A percentile compares a stretch with the other conserved stretches of the same genome.
phyloP scores from a whole-genome alignment of 2,797 vertebrate species.

The Clamator glandarius region DNA sequence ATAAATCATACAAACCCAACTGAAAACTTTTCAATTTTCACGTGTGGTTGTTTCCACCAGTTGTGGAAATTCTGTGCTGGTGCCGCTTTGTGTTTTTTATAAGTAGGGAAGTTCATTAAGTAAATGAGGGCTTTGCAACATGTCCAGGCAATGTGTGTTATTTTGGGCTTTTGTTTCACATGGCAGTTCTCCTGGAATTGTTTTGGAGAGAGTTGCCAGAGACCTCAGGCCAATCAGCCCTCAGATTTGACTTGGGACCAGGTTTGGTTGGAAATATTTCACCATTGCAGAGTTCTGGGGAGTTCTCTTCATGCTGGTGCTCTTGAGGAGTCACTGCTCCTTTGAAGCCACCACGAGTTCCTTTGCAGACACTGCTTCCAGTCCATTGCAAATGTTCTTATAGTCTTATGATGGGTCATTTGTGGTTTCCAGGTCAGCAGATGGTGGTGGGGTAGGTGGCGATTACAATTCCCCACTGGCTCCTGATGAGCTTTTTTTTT shows the following conservation, averaged over 20 bases:
- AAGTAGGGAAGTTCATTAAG: constrained; percentile 15
- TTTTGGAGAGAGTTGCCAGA: constrained; percentile 46
- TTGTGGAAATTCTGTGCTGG: constrained; percentile 19
- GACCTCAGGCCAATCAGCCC: not conserved
- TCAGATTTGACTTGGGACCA: not conserved
- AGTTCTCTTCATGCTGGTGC: not conserved
- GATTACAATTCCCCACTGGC: not conserved
- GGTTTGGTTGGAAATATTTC: not conserved
- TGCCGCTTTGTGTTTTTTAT: not conserved
- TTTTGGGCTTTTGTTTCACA: not conserved
- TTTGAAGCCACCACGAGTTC: not conserved
- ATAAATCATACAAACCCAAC: not conserved
- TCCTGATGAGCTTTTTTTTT: not conserved
- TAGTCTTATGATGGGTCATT: not conserved
- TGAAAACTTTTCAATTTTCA: not conserved
- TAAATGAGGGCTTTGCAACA: constrained; percentile 13
- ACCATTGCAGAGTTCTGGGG: not conserved
- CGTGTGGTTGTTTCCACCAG: not conserved
- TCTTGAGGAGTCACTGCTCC: not conserved
- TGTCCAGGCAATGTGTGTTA: not conserved
- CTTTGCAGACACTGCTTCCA: not conserved
- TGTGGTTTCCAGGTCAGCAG: not conserved
- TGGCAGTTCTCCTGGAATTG: not conserved
- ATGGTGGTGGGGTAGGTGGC: rapidly evolving
- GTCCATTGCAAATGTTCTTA: not conserved